Evolutionary conservation across 2,888 invertebrate species (phyloP).

Genomic region (Pyralis farinalis): DNA sequence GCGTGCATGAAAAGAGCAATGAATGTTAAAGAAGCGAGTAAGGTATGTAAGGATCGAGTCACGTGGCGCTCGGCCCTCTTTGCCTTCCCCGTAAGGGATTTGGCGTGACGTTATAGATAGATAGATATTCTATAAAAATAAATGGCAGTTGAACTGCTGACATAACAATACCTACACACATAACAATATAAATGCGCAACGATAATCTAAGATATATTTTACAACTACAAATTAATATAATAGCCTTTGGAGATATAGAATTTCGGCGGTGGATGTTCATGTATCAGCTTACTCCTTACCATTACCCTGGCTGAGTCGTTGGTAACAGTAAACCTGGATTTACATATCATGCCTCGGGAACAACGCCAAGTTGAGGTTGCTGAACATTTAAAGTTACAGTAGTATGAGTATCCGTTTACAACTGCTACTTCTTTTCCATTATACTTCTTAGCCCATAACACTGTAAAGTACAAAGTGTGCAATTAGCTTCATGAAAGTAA

Average conservation of each 20-base stretch:
- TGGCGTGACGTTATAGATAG: no score
- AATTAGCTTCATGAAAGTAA: no score
- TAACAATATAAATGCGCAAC: no score
- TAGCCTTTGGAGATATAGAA: background rate
- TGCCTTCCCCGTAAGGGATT: no score
- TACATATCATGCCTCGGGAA: conserved; percentile 34
- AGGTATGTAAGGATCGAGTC: no score
- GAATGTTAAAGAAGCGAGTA: no score
- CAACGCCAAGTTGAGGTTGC: conserved; percentile 4
- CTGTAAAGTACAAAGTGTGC: background rate
- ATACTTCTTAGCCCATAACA: background rate
- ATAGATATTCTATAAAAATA: no score
- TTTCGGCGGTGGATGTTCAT: background rate
- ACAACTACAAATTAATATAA: background rate
- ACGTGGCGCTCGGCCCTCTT: no score
- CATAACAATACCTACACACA: no score
- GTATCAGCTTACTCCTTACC: background rate
- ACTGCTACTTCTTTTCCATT: conserved; percentile 5
- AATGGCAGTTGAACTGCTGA: no score
- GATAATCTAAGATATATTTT: no score
- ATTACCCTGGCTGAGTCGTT: conserved; percentile 30
- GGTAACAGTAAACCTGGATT: conserved; percentile 49
- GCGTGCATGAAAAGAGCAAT: no score
- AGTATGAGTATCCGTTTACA: conserved; percentile 5
- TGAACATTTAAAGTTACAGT: background rate